These are phyloP conservation scores for Mamestra brassicae DNA, from an alignment of 2,888 invertebrate genomes.

Conservation along the genomic window DNA sequence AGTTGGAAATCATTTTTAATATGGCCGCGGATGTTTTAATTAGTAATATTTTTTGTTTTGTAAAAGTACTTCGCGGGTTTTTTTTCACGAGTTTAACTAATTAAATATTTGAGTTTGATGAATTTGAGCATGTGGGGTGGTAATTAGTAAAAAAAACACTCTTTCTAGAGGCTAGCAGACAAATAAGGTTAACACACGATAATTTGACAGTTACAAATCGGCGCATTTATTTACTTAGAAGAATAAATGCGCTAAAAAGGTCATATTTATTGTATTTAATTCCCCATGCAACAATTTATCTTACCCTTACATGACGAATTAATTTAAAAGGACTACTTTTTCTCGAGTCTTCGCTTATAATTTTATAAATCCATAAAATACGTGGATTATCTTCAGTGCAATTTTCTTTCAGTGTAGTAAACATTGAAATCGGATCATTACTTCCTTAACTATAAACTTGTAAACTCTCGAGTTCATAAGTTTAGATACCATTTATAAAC, in stretches of 20 bases:
- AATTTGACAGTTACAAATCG: slow-evolving; percentile 44
- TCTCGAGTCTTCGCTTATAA: no score
- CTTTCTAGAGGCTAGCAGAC: not conserved
- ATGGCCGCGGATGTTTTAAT: slow-evolving; percentile 62
- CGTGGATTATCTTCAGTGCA: no score
- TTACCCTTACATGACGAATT: not conserved
- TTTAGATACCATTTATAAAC: no score
- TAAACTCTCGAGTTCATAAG: no score
- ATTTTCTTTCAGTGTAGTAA: no score
- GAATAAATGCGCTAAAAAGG: not conserved
- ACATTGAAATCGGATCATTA: no score
- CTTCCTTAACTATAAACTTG: no score
- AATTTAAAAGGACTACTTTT: no score
- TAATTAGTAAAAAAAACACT: slow-evolving; percentile 35
- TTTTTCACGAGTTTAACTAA: slow-evolving; percentile 42
- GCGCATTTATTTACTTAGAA: not conserved
- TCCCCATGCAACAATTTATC: slow-evolving; percentile 14
- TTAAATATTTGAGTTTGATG: slow-evolving; percentile 53
- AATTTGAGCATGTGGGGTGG: slow-evolving; percentile 32
- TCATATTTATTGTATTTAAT: slow-evolving; percentile 21
- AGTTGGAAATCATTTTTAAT: slow-evolving; percentile 66
- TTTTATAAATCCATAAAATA: no score
- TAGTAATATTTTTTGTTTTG: slow-evolving; percentile 61
- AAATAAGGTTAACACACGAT: slow-evolving; percentile 27
- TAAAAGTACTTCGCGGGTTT: slow-evolving; percentile 8